phyloP scores from a whole-genome alignment of 2,888 invertebrate species.

The Trichopoda pennipes region DNA sequence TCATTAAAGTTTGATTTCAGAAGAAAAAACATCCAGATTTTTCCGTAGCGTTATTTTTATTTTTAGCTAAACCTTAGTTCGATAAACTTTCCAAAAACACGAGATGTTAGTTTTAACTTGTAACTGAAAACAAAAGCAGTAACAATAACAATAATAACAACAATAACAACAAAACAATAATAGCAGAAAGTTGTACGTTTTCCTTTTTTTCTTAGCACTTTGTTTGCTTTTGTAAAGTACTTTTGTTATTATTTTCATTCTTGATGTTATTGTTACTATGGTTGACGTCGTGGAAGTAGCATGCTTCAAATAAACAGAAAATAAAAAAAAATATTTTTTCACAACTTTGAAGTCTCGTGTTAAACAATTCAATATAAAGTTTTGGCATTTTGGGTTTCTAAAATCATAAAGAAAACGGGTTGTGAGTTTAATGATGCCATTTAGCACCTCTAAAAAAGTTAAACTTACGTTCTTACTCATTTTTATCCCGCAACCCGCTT shows the following conservation, averaged over 20 bases:
- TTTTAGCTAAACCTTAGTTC: conserved; percentile 49
- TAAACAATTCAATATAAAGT: conserved; percentile 66
- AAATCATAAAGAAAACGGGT: conserved; percentile 67
- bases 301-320: conserved; percentile 31
- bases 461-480: conserved; percentile 52
- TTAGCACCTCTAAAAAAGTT: conserved; percentile 64
- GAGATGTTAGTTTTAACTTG: conserved; percentile 69
- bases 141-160: conserved; percentile 10
- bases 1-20: conserved; percentile 16
- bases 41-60: conserved; percentile 1
- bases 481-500: conserved; percentile 14
- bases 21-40: conserved; percentile 2
- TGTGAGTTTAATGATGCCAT: conserved; percentile 67
- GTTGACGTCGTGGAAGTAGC: conserved; percentile 17
- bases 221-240: conserved; percentile 60
- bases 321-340: conserved; percentile 32
- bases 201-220: conserved; percentile 2
- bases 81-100: conserved; percentile 68
- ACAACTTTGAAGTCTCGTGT: conserved; percentile 43
- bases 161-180: conserved; percentile 1
- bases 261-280: conserved; percentile 36
- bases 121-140: conserved; percentile 45
- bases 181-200: conserved; percentile 60
- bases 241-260: conserved; percentile 57
- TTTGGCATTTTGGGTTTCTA: conserved; percentile 62